phyloP scores from a whole-genome alignment of 2,888 invertebrate species.

The Coenonympha arcania region DNA sequence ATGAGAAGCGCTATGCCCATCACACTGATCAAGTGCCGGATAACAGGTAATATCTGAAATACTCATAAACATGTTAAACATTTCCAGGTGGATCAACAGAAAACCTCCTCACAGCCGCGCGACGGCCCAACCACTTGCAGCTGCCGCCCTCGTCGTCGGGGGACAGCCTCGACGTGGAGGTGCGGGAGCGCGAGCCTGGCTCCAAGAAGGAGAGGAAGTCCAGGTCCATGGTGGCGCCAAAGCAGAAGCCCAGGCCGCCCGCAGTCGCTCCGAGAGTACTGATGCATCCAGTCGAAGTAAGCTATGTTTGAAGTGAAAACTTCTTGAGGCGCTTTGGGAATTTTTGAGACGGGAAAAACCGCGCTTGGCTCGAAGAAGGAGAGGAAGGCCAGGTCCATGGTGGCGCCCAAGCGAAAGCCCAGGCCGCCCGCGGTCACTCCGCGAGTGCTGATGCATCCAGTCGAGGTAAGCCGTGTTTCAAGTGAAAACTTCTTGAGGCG shows the following conservation, averaged over 20 bases:
- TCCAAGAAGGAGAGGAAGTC: constrained; percentile 51
- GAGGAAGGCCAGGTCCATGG: constrained; percentile 61
- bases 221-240: constrained; percentile 58
- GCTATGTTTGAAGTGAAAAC: background rate
- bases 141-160: constrained; percentile 63
- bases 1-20: no score
- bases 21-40: no score
- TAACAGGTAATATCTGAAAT: no score
- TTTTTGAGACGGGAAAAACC: no score
- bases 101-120: constrained; percentile 45
- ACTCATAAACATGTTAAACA: background rate
- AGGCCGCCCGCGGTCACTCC: constrained; percentile 58
- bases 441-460: constrained; percentile 40
- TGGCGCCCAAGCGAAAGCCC: constrained; percentile 51
- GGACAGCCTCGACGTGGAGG: constrained; percentile 63
- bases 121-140: constrained; percentile 53
- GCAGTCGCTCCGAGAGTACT: constrained; percentile 53
- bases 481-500: no score
- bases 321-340: no score
- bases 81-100: constrained; percentile 65
- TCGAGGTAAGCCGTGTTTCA: constrained; percentile 39
- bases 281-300: constrained; percentile 46
- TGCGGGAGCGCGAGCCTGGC: constrained; percentile 44
- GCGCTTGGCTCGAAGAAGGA: constrained; percentile 40
- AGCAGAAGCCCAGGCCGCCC: constrained; percentile 52